Evolutionary conservation across 2,113 vertebrate genomes (phyloP), one percentile per base, ranked within the genome.

Genomic region (Caracal caracal): DNA sequence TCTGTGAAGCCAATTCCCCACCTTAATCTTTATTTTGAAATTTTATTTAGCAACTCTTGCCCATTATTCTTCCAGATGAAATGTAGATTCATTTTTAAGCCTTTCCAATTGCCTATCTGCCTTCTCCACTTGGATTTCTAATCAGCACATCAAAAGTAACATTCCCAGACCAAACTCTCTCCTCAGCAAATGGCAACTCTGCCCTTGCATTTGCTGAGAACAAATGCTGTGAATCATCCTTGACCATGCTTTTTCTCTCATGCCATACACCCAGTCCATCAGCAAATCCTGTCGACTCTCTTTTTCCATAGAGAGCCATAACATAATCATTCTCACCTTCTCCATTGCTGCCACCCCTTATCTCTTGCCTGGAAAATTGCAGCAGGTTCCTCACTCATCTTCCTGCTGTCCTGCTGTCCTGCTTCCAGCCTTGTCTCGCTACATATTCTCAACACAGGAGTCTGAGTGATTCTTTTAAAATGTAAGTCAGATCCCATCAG

Each of bases 21-120:
- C 40, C 7, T 83, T 63, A 78, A 71, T 94, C 73, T 94, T 92
- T 79, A 56, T 70, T 78, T 78, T 84, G 89, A 88, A 92, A 33
- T 79, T 96, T n/a, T 91, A n/a, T 33, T 70, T 88, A 70, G n/a
- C 51, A 30, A 35, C 12, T 78, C 76, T 92, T 78, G 49, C 33
- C 59, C 78, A 10, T 88, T 83, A 61, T 70, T 56, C 47, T 82
- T 40, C 59, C 88, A 87, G 35, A 59, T 87, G 33, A 91, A 83
- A 78, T 88, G 47, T 51, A 61, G 33, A n/a, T 76, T 92, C 26
- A 11, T 9, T 88, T 82, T 76, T 75, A 70, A 35, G 33, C 68
- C 75, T 76, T 49, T 82, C 40, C 71, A 53, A 28, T 11, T 40
- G 33, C 61, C 37, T 79, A 51, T 22, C 40, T 79, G 56, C 37